A percentile compares a stretch with the other conserved stretches of the same genome.
Evolutionary conservation across 2,888 invertebrate species (phyloP).

Genomic region (Calliopum simillimum): DNA sequence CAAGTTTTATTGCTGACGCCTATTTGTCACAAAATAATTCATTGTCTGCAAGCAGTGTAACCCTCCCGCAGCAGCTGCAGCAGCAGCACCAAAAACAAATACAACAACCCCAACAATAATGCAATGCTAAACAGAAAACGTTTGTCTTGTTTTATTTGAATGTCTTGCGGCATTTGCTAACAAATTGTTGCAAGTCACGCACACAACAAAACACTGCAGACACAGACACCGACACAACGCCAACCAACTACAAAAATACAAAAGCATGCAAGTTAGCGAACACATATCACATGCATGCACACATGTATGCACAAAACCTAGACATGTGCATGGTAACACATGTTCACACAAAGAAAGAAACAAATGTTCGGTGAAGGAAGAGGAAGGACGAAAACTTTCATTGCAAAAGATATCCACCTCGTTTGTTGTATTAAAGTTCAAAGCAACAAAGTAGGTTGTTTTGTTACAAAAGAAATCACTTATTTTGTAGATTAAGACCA

Average conservation of each 20-base stretch:
- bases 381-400: neutral
- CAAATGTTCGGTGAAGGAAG: neutral
- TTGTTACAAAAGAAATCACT: constrained; percentile 16
- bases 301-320: neutral
- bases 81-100: too few relatives aligned
- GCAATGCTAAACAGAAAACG: constrained; percentile 4
- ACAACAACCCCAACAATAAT: neutral
- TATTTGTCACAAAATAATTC: too few relatives aligned
- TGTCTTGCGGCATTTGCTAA: constrained; percentile 13
- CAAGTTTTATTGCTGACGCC: too few relatives aligned
- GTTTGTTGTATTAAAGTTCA: neutral
- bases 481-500: constrained; percentile 11
- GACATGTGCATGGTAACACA: neutral
- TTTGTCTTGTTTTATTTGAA: constrained; percentile 28
- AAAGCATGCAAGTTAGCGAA: neutral
- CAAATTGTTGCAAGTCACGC: constrained; percentile 33
- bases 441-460: neutral
- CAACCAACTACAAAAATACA: neutral
- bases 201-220: constrained; percentile 8
- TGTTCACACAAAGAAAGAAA: neutral
- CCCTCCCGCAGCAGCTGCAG: too few relatives aligned
- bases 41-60: too few relatives aligned
- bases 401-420: neutral
- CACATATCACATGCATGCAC: neutral
- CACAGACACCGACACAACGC: neutral